phyloP scores from a whole-genome alignment of 2,888 invertebrate genomes.

The Acanthosepion lycidas region DNA sequence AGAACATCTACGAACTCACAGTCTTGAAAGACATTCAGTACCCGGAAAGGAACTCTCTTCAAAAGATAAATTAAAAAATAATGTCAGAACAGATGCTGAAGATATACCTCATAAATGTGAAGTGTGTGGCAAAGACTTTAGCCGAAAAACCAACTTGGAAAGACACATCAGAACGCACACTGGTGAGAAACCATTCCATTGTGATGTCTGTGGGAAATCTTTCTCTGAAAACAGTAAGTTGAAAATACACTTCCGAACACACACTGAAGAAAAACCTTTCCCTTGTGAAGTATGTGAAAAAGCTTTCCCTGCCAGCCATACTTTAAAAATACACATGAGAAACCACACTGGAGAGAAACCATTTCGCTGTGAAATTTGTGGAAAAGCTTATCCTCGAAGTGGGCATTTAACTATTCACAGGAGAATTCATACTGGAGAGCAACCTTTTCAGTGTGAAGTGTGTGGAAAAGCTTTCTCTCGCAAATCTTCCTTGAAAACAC shows the following conservation, averaged over 20 bases:
- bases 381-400: not conserved
- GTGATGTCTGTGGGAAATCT: conserved; percentile 36
- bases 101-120: not conserved
- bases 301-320: not conserved
- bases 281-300: not conserved
- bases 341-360: conserved; percentile 43
- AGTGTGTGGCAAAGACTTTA: conserved; percentile 24
- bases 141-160: not conserved
- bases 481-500: not conserved
- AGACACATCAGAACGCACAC: conserved; percentile 11
- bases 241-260: not conserved
- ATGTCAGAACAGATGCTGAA: not conserved
- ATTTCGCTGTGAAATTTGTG: conserved; percentile 39
- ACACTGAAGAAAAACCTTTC: conserved; percentile 37
- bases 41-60: not conserved
- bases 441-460: conserved; percentile 71
- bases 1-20: not conserved
- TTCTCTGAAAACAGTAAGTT: not conserved
- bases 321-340: conserved; percentile 34
- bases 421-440: conserved; percentile 74
- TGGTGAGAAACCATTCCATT: conserved; percentile 37
- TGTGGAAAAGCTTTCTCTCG: conserved; percentile 59
- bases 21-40: not conserved
- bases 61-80: not conserved
- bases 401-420: conserved; percentile 73